Evolutionary conservation across 2,113 vertebrate species (phyloP).

Genomic region (Probosciger aterrimus): DNA sequence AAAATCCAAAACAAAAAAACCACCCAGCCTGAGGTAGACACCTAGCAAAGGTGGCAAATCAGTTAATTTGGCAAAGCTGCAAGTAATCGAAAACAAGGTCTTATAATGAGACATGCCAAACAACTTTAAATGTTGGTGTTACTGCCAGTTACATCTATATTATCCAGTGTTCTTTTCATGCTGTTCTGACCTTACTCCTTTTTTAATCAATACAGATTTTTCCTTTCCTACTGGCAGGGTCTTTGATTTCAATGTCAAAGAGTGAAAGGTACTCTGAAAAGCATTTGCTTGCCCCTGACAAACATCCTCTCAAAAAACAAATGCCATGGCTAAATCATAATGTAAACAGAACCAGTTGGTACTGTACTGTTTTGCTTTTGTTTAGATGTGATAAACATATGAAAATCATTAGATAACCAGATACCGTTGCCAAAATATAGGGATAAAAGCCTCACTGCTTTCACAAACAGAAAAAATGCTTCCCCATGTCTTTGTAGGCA

Average conservation of each 20-base stretch:
- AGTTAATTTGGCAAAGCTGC: not conserved
- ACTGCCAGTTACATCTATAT: not conserved
- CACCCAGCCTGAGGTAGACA: not conserved
- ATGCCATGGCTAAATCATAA: not conserved
- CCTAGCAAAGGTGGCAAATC: not conserved
- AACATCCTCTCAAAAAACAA: not conserved
- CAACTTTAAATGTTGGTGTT: not conserved
- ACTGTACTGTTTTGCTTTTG: not conserved
- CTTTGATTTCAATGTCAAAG: not conserved
- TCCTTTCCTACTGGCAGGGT: not conserved
- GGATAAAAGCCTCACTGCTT: not conserved
- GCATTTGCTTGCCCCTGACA: not conserved
- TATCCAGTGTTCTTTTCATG: not conserved
- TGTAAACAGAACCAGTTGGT: not conserved
- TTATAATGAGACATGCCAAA: not conserved
- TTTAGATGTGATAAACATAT: conserved; percentile 20
- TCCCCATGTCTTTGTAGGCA: fast-evolving
- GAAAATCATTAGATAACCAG: not conserved
- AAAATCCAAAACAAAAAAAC: fast-evolving
- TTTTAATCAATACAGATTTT: not conserved
- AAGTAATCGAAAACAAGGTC: not conserved
- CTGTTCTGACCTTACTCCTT: not conserved
- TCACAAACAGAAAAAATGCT: not conserved
- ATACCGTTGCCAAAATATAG: not conserved
- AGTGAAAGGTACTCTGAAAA: not conserved